Conservation (phyloP, 2,797 vertebrate species). For the Xerus rutilus region DNA sequence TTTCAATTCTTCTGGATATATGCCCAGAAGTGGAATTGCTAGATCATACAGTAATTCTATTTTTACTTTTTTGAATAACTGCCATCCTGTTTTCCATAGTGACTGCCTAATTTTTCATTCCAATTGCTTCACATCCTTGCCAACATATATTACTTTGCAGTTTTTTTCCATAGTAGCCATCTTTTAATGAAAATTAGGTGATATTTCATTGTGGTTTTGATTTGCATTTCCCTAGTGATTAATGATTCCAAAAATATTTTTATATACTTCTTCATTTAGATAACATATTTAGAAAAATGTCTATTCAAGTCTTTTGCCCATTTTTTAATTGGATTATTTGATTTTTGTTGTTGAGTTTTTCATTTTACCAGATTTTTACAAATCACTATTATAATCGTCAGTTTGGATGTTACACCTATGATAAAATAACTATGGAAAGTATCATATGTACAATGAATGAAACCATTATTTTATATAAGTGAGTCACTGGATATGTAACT, state of each 20-base stretch:
- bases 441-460: conserved; percentile 15
- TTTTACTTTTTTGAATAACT: neutral
- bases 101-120: neutral
- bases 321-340: neutral
- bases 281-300: no score
- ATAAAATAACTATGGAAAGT: conserved; percentile 56
- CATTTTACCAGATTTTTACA: conserved; percentile 47
- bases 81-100: neutral
- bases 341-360: neutral
- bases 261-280: neutral
- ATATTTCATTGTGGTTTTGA: neutral
- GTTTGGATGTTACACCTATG: neutral
- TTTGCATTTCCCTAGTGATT: neutral
- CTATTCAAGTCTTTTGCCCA: neutral
- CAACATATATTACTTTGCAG: neutral
- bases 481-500: neutral
- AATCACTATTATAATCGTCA: conserved; percentile 22
- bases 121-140: neutral
- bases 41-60: neutral
- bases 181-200: neutral
- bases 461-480: conserved; percentile 17
- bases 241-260: neutral
- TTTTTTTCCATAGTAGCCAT: neutral
- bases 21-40: neutral
- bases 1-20: no score